Percentiles rank a stretch among this genome's conserved stretches.
Conservation (phyloP, 37 sponge, comb jelly and placozoan genomes). For the Oopsacas minuta region DNA sequence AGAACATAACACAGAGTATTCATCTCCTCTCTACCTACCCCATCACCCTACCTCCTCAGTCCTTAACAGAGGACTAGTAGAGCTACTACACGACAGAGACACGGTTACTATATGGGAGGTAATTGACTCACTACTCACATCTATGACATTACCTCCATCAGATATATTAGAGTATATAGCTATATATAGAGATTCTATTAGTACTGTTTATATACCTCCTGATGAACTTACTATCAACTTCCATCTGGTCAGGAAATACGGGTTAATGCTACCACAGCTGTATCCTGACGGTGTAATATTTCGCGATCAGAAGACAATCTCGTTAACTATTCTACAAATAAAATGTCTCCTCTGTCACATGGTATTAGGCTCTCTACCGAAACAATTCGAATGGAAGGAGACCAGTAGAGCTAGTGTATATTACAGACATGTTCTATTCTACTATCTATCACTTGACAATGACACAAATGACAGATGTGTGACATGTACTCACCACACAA, state of each 20-base stretch:
- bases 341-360: constrained; percentile 8
- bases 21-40: not conserved
- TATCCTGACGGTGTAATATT: not conserved
- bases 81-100: not conserved
- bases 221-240: not conserved
- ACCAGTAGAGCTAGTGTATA: not conserved
- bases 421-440: not conserved
- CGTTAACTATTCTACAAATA: not conserved
- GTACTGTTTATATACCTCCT: not conserved
- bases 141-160: not conserved
- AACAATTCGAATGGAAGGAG: not conserved
- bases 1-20: not conserved
- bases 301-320: not conserved
- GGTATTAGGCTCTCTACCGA: not conserved
- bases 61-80: not conserved
- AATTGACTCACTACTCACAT: not conserved
- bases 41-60: not conserved
- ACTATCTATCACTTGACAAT: not conserved
- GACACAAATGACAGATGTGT: not conserved
- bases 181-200: not conserved
- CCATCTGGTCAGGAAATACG: not conserved
- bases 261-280: not conserved
- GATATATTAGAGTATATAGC: not conserved
- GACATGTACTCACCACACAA: not conserved
- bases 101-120: not conserved